Evolutionary conservation across 2,113 vertebrate species (phyloP).

Genomic region (Phainopepla nitens): DNA sequence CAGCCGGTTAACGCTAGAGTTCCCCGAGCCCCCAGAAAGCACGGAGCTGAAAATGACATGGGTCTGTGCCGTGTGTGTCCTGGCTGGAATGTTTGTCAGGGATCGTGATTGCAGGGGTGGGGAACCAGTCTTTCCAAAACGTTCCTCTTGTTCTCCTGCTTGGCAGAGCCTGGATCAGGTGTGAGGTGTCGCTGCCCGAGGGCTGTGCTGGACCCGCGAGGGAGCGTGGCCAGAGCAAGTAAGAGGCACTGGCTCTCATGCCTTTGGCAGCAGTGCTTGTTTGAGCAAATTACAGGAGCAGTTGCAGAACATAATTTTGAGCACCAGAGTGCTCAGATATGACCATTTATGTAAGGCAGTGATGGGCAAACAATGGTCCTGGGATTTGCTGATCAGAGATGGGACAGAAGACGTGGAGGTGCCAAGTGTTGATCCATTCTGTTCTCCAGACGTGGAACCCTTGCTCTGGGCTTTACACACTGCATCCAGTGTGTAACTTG

Average conservation of each 20-base stretch:
- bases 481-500: too few relatives aligned
- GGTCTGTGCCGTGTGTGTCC: neutral
- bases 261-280: neutral
- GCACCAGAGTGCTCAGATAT: rapidly evolving
- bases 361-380: neutral
- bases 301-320: neutral
- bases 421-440: neutral
- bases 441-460: rapidly evolving
- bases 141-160: neutral
- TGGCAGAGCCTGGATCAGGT: neutral
- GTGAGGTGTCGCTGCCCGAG: rapidly evolving
- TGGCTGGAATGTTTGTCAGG: neutral
- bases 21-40: neutral
- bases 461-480: neutral
- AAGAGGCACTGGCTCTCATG: neutral
- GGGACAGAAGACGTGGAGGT: neutral
- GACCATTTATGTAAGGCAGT: neutral
- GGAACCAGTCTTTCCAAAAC: neutral
- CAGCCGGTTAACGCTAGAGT: neutral
- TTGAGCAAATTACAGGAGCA: neutral
- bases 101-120: neutral
- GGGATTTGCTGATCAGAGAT: neutral
- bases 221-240: neutral
- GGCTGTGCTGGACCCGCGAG: neutral
- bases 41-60: neutral